A percentile compares a stretch with the other conserved stretches of the same genome.
These are phyloP conservation scores for Sylvietta virens DNA, from an alignment of 2,113 vertebrate species.

Conservation along the genomic window DNA sequence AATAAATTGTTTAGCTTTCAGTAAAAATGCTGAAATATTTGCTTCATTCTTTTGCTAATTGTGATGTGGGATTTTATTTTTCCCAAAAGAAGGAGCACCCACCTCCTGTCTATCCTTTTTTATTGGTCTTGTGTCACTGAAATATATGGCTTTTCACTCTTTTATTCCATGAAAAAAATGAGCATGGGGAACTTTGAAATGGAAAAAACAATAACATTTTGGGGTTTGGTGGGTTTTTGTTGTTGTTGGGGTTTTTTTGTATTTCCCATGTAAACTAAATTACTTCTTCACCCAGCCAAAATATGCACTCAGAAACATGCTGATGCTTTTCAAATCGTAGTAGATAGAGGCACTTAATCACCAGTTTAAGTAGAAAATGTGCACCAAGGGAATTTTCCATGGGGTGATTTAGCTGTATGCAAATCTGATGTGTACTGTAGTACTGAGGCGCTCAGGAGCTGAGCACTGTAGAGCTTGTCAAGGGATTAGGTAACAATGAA, in stretches of 20 bases:
- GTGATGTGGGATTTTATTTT: background rate
- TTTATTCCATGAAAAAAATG: background rate
- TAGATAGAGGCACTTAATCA: constrained; percentile 45
- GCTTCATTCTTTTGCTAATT: background rate
- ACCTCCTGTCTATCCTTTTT: background rate
- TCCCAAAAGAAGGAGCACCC: background rate
- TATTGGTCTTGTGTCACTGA: background rate
- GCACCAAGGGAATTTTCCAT: constrained; percentile 39
- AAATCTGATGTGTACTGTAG: constrained; percentile 33
- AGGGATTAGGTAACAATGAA: constrained; percentile 37
- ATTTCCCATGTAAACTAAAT: constrained; percentile 22
- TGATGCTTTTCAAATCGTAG: constrained; percentile 47
- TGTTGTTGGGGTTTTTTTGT: background rate
- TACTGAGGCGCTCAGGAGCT: background rate
- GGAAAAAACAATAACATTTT: background rate
- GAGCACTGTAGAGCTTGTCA: background rate
- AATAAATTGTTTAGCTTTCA: background rate
- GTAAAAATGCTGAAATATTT: background rate
- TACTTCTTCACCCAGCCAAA: constrained; percentile 10
- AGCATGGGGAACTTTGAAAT: background rate
- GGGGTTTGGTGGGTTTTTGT: background rate
- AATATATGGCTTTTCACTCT: background rate
- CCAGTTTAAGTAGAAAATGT: constrained; percentile 39
- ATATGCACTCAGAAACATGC: constrained; percentile 18
- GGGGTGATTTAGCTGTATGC: constrained; percentile 49